Evolutionary conservation across 2,888 invertebrate genomes (phyloP).

Genomic region (Pachymerium ferrugineum): DNA sequence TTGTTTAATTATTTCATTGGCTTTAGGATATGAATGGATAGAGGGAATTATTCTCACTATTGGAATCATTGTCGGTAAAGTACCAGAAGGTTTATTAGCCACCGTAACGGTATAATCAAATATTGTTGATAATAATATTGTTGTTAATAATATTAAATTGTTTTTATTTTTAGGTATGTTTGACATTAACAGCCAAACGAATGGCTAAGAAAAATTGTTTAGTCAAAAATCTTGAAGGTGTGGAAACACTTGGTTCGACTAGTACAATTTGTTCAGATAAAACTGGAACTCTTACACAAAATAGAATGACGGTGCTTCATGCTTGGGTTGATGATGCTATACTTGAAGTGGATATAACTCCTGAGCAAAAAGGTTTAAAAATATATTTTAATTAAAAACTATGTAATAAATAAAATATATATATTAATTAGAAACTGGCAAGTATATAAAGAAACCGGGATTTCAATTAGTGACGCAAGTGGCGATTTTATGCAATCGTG

Average conservation of each 20-base stretch:
- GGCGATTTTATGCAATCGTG: constrained; percentile 65
- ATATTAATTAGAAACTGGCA: no score
- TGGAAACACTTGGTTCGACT: constrained; percentile 99
- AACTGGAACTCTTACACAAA: constrained; percentile 97
- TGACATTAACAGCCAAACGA: constrained; percentile 70
- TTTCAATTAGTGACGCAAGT: constrained; percentile 53
- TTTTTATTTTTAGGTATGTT: constrained; percentile 51
- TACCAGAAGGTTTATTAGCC: constrained; percentile 71
- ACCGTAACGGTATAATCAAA: constrained; percentile 65
- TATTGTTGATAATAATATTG: neutral
- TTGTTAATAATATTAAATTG: neutral
- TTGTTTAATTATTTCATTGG: constrained; percentile 65
- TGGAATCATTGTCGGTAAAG: constrained; percentile 70
- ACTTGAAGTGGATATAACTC: constrained; percentile 58
- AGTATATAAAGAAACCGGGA: constrained; percentile 57
- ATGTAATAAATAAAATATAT: no score
- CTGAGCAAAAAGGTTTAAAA: no score
- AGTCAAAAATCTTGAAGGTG: constrained; percentile 97
- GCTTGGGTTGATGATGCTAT: constrained; percentile 66
- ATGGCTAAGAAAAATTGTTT: constrained; percentile 89
- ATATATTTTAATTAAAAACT: no score
- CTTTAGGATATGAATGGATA: constrained; percentile 61
- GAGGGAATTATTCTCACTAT: constrained; percentile 63
- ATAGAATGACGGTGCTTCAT: constrained; percentile 63
- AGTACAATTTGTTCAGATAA: constrained; percentile 99